Evolutionary conservation across 2,797 vertebrate genomes (phyloP), one percentile per base, ranked within the genome.

Genomic region (Protosalanx chinensis): DNA sequence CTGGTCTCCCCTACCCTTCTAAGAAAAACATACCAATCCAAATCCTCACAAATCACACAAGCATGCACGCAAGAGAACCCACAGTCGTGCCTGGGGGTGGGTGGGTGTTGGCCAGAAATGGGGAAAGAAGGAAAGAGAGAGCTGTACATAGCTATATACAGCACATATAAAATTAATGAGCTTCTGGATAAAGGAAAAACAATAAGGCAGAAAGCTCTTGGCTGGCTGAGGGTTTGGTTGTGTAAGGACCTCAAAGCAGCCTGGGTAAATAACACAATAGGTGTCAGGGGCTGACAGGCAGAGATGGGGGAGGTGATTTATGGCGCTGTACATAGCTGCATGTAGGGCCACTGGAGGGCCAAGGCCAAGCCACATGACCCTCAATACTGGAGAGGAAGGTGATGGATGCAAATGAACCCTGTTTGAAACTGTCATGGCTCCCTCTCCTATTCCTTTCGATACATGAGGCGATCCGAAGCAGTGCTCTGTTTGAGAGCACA

Each of bases 21-120:
- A 68, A 75, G 76, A 78, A 88, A 87, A 81, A 84, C 75, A 81
- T 27, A 74, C 73, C 77, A 78, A 85, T 85, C 81, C 73, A 66
- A 79, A 79, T 58, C 72, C 70, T 68, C 82, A 82, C 81, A 83
- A 81, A 83, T 83, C 68, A 79, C 79, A 79, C 64, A 58, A 16
- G 66, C 72, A 65, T 29, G 16, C 37, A 61, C 59, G 30, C 27
- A 10, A 13, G 27, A 27, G 30, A 56, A 7, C 18, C 18, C 51
- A 37, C 18, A 30, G 15, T 33, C 6, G 63, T 56, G 63, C 16
- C 0, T 37, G 41, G 56, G n/a, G 23, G 23, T 27, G 30, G 30
- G 30, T 18, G 56, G 35, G 56, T n/a, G 10, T 37, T 10, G 20
- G 57, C 23, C 41, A 67, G 76, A 66, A 6, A 56, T 68, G 73